phyloP scores from a whole-genome alignment of 2,888 invertebrate species.

The Eilema caniola region DNA sequence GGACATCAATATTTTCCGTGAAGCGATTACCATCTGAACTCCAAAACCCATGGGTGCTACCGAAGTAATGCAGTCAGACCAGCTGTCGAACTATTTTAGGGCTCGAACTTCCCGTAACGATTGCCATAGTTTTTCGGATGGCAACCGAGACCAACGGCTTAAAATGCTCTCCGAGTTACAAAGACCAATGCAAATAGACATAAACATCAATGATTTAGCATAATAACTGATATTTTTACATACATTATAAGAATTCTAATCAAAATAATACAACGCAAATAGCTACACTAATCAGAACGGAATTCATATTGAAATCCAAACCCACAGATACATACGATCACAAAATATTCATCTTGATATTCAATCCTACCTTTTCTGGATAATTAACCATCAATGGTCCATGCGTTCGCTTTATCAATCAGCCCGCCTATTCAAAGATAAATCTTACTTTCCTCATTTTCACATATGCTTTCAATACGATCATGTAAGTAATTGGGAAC shows the following conservation, averaged over 20 bases:
- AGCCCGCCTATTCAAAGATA: slow-evolving; percentile 18
- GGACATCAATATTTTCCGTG: no score
- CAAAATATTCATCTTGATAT: slow-evolving; percentile 35
- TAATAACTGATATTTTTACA: background rate
- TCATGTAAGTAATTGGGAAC: background rate
- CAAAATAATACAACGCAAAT: slow-evolving; percentile 9
- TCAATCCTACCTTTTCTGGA: slow-evolving; percentile 17
- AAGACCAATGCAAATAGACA: no score
- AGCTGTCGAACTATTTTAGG: no score
- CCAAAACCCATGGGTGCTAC: no score
- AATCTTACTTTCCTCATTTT: background rate
- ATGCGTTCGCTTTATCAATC: slow-evolving; percentile 10
- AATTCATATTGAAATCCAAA: slow-evolving; percentile 10
- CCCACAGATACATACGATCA: slow-evolving; percentile 14
- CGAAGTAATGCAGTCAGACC: no score
- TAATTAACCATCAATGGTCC: slow-evolving; percentile 16
- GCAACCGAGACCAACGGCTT: no score
- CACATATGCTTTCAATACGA: background rate
- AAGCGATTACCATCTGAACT: no score
- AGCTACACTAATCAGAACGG: slow-evolving; percentile 1
- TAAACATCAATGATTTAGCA: background rate
- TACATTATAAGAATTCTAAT: background rate
- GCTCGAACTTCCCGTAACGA: no score
- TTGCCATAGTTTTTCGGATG: no score
- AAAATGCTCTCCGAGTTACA: no score